Evolutionary conservation across 1,140 invertebrate genomes (phyloP).

Genomic region (Heliothis virescens): DNA sequence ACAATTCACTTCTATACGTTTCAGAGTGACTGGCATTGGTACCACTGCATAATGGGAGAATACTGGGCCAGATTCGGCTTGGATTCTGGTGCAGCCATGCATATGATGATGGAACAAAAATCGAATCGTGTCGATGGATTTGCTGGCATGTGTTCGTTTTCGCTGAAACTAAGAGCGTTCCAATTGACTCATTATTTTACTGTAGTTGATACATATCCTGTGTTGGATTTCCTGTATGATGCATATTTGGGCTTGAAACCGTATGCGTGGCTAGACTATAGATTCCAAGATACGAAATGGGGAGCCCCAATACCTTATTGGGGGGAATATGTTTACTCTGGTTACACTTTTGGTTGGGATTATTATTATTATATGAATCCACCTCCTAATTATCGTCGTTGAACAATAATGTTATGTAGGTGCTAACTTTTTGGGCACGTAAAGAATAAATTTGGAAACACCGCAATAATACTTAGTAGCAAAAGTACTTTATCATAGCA

Average conservation of each 20-base stretch:
- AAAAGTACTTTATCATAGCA: too few species aligned
- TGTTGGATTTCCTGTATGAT: constrained; percentile 63
- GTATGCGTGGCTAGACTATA: constrained; percentile 56
- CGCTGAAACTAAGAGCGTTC: constrained; percentile 59
- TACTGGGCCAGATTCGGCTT: constrained; percentile 61
- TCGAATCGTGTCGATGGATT: constrained; percentile 57
- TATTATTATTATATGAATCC: not conserved
- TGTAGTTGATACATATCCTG: constrained; percentile 58
- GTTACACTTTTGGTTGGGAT: not conserved
- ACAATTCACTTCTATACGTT: constrained; percentile 34
- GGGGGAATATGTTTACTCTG: not conserved
- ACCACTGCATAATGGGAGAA: constrained; percentile 56
- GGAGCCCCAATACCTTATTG: constrained; percentile 45
- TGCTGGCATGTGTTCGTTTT: constrained; percentile 56
- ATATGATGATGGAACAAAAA: constrained; percentile 41
- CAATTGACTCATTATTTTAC: constrained; percentile 62
- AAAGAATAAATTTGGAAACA: too few species aligned
- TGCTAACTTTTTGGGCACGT: too few species aligned
- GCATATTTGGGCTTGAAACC: constrained; percentile 53
- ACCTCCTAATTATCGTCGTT: not conserved
- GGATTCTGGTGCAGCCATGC: constrained; percentile 61
- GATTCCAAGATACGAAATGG: constrained; percentile 58
- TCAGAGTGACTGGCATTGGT: constrained; percentile 72
- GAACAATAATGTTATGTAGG: not conserved
- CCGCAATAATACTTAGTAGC: too few species aligned